Evolutionary conservation across 2,797 vertebrate genomes (phyloP).

Genomic region (Moxostoma hubbsi): DNA sequence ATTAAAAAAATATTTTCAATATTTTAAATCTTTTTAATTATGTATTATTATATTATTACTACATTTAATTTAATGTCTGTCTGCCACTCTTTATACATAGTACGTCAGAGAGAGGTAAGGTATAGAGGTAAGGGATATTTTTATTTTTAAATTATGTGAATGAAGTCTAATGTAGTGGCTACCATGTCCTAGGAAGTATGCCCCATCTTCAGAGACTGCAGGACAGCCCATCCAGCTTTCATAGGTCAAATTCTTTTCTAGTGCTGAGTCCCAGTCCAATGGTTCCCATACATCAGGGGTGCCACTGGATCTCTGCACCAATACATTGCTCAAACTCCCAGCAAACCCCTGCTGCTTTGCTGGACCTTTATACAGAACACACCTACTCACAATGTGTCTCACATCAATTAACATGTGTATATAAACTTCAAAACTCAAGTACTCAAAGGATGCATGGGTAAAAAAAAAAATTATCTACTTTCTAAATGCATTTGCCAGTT

Average conservation of each 20-base stretch:
- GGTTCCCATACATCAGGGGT: slow-evolving; percentile 80
- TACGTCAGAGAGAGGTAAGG: neutral
- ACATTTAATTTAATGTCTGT: too few species aligned
- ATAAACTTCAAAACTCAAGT: too few species aligned
- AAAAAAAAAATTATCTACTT: too few species aligned
- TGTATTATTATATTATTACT: too few species aligned
- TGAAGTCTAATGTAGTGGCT: slow-evolving; percentile 25
- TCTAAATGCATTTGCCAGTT: too few species aligned
- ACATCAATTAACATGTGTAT: too few species aligned
- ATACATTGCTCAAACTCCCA: slow-evolving; percentile 89
- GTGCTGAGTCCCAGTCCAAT: slow-evolving; percentile 83
- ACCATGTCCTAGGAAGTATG: slow-evolving; percentile 92
- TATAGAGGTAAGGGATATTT: too few species aligned
- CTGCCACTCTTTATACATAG: slow-evolving; percentile 44
- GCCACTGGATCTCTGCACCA: slow-evolving; percentile 79
- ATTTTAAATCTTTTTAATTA: too few species aligned
- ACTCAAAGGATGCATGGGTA: too few species aligned
- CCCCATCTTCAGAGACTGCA: slow-evolving; percentile 73
- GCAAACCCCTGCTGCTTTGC: slow-evolving; percentile 79
- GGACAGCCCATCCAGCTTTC: slow-evolving; percentile 90
- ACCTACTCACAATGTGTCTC: neutral
- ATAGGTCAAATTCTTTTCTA: slow-evolving; percentile 76
- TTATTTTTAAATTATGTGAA: slow-evolving; percentile 5
- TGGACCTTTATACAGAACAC: slow-evolving; percentile 62
- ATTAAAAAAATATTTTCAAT: too few species aligned